Base-by-base conservation (phyloP, 2,113 vertebrate species). In the Toxotes jaculatrix region DNA sequence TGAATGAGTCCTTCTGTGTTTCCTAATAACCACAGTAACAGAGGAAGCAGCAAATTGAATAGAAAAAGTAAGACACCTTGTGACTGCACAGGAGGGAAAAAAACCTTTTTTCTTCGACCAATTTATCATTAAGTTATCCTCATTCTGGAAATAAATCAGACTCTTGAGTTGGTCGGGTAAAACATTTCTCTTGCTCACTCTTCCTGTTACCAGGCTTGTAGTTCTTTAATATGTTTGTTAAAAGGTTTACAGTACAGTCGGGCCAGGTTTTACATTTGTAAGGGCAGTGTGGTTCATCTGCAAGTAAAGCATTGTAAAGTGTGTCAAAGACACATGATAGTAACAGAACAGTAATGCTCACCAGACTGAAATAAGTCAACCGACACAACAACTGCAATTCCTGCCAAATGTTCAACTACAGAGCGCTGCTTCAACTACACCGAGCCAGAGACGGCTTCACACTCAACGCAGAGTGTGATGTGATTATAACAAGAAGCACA, bases 1-100 rank as follows among this genome's bases (percentile, higher is more conserved):
- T 80, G 83, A 91, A 88, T 82, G 65, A 62, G 31, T 68, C 38
- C 32, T 10, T 77, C 73, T 87, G 71, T 80, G 57, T 74, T 84
- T 71, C 43, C 31, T 43, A 75, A 75, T 71, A 72, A 74, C 21
- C 9, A 0, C 42, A 66, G n/a, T 61, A 61, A 77, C n/a, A 10
- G 36, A 74, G 31, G 27, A 68, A 68, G 82, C 16, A 0, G 27
- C 10, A 59, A 69, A 70, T 40, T 81, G 23, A 69, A 89, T 84
- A 31, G 21, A 42, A 47, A 77, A 72, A 60, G 59, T 51, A 42
- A 60, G 63, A 51, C 72, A 79, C 31, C 51, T 53, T 88, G 79
- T 81, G 80, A 77, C 31, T 67, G 23, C 14, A 11, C 13, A 49
- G n/a, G 8, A 67, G 43, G 36, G 38, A 9, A 60, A 51, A 31